These are phyloP conservation scores for Chironomus riparius DNA, from an alignment of 2,888 invertebrate species.

Conservation along the genomic window DNA sequence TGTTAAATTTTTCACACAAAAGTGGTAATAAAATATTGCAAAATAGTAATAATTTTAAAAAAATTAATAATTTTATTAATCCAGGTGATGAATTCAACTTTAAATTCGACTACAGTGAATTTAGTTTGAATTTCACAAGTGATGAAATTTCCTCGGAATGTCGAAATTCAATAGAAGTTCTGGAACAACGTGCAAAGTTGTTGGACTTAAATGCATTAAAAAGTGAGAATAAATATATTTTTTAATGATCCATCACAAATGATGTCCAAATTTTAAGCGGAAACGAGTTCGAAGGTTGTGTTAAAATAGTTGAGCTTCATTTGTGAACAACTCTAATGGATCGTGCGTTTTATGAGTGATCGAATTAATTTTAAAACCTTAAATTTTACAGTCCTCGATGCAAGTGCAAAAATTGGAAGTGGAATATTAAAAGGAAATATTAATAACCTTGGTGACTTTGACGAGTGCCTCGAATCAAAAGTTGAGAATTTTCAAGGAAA, in stretches of 20 bases:
- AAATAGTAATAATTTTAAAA: background rate
- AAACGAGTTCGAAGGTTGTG: too few species aligned
- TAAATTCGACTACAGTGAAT: background rate
- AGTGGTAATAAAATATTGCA: background rate
- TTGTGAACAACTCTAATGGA: too few species aligned
- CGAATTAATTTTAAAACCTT: too few species aligned
- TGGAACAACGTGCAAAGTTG: background rate
- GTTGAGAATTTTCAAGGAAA: conserved; percentile 38
- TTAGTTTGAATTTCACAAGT: background rate
- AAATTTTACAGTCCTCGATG: conserved; percentile 46
- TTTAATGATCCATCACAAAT: too few species aligned
- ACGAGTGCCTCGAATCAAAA: conserved; percentile 44
- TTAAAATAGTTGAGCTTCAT: too few species aligned
- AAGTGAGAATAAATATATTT: background rate
- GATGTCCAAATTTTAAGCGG: too few species aligned
- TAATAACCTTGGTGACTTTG: conserved; percentile 50
- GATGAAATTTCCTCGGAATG: background rate
- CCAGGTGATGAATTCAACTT: background rate
- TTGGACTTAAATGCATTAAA: background rate
- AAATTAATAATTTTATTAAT: background rate
- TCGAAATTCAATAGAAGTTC: background rate
- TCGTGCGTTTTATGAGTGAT: too few species aligned
- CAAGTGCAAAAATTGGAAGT: conserved; percentile 48
- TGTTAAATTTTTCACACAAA: background rate
- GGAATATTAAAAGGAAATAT: conserved; percentile 49